Base-by-base conservation (phyloP, 2,797 vertebrate genomes). In the Chelon auratus region DNA sequence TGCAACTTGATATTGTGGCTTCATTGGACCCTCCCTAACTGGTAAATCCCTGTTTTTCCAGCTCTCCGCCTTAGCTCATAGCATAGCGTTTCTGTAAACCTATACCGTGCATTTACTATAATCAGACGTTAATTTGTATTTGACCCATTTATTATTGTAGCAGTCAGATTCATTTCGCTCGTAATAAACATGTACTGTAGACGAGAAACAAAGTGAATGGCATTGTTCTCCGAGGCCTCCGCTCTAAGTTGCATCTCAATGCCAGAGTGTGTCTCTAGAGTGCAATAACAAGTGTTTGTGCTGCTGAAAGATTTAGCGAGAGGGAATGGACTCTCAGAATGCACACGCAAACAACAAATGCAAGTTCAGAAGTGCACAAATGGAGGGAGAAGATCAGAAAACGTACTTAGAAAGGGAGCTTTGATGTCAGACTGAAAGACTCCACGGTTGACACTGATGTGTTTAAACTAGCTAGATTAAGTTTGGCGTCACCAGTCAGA, bases 341-440 rank as follows among this genome's bases (percentile, higher is more conserved):
- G 24, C 3, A 24, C 55, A 26, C 62, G 50, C 24, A 63, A 57
- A 84, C 26, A 72, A 57, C 12, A 68, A 40, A 74, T 60, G 57
- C 4, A 22, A 72, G 64, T 71, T 66, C 42, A 85, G n/a, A 78
- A 71, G 70, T 72, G 81, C 70, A 79, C 17, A 67, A 79, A 73
- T 51, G 53, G 62, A 66, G 58, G 72, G 30, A 56, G 45, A 48
- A 56, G 61, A 77, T 81, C 39, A 70, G 59, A 73, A 77, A 82
- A 79, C 9, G 0, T 39, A 59, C 66, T 83, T 53, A 43, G 63
- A 72, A 70, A 53, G 5, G 10, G 18, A 59, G 77, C 82, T 87
- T 90, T 91, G 82, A 89, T 78, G 87, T 89, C 55, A 36, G 75
- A 60, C 61, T 52, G 56, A 72, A 68, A 72, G 72, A 73, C 78